Evolutionary conservation across 1,140 invertebrate species (phyloP), one percentile per base, ranked within the genome.

Genomic region (Diorhabda carinulata): DNA sequence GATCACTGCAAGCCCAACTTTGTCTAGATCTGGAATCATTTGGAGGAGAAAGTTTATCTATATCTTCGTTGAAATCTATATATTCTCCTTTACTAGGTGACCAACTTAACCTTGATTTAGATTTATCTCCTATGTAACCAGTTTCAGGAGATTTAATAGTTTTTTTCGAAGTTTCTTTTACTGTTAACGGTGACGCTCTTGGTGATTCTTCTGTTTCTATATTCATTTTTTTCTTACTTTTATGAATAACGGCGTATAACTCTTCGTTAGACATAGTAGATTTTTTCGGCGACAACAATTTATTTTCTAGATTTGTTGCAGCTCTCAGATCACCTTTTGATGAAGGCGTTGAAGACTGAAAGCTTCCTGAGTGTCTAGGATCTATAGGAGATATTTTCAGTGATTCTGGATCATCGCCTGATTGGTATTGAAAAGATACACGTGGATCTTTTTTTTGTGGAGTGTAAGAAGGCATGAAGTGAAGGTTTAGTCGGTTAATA

Each of bases 251-350:
- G 4, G 90, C 88, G 72, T 91, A 92, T 0, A 92, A 78, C 77
- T 91, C 90, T 78, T 91, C 90, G 70, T 90, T 90, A 2, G 88
- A 89, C 88, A 91, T 90, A 2, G 87, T 89, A 9, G 88, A 89
- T 80, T 88, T 90, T 40, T 88, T 86, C 0, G 88, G 88, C 2
- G 88, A 89, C 4, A 89, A 57, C n/a, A 82, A 64, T 69, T 74
- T 77, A 40, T 63, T 72, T 65, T 78, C 77, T 68, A 81, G 72
- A 70, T 81, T 81, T 6, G 61, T 7, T 6, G 77, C 74, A 8
- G 78, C 68, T 64, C 73, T 79, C 6, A 78, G 70, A 43, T 74
- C 71, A 81, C 65, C 82, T 78, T 76, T 82, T 83, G 71, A 78
- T 79, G 84, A 84, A 41, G 86, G 86, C 6, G 88, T 89, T 5